Base-by-base conservation (phyloP, 2,113 vertebrate species). In the Chaetops frenatus region DNA sequence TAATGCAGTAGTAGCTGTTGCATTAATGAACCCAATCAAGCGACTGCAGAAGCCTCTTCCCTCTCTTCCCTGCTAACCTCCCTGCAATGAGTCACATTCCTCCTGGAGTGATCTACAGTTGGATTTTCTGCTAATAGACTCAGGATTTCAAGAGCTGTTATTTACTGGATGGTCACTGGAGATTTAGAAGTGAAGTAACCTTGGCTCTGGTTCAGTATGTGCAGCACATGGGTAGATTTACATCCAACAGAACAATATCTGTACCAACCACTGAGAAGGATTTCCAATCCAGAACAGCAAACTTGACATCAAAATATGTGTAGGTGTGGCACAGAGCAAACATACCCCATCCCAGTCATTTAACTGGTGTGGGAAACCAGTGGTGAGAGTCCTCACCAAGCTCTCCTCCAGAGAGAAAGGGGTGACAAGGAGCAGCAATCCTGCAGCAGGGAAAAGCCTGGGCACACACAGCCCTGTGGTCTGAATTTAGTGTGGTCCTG, bases 131-230 rank as follows among this genome's bases (percentile, higher is more conserved):
- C 85, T 85, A 74, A 70, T 7, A 90, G 64, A 71, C 60, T 92
- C 71, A 18, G 48, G 64, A 53, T 47, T 86, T 95, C 76, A 74
- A 86, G 85, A 64, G 67, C 69, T 86, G 60, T 86, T 92, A 81
- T 91, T 93, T 95, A 95, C 91, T 83, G 54, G 88, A n/a, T 58
- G 67, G 88, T 88, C 92, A 92, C 86, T 58, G 60, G 85, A 94
- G 93, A 95, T 94, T 92, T 83, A 88, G 45, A 93, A 78, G 56
- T 67, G 87, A 96, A 78, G 80, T 33, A 94, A 70, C 88, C 86
- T 83, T 79, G 86, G 88, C 86, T 94, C 53, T 28, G 56, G 58
- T 86, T 78, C 76, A 36, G 2, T 9, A 25, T 1, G 2, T 86
- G 79, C 58, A 73, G 50, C n/a, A 77, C 83, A 13, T 1, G 38